A percentile compares a stretch with the other conserved stretches of the same genome.
phyloP scores from a whole-genome alignment of 2,888 invertebrate genomes.

The Cryptus viduatorius region DNA sequence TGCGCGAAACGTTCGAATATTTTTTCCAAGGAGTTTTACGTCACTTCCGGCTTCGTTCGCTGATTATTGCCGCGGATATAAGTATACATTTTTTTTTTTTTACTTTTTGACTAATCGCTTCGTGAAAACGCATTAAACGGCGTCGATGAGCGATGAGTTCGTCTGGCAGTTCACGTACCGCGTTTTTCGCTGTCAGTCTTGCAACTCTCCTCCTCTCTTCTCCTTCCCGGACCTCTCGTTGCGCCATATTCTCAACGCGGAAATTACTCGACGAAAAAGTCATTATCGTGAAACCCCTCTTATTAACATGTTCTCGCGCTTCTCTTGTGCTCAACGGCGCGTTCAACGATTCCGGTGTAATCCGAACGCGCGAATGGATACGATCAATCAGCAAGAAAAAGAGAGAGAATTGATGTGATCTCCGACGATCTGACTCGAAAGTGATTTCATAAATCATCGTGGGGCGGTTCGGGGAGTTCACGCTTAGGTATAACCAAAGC shows the following conservation, averaged over 20 bases:
- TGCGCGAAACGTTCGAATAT: slow-evolving; percentile 12
- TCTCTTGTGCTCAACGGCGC: neutral
- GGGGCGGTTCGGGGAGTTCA: slow-evolving; percentile 33
- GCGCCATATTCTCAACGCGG: slow-evolving; percentile 35
- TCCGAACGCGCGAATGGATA: slow-evolving; percentile 62
- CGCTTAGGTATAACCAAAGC: slow-evolving; percentile 39
- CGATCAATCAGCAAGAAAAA: slow-evolving; percentile 62
- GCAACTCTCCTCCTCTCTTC: neutral
- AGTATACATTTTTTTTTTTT: neutral
- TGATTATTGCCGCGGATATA: slow-evolving; percentile 4
- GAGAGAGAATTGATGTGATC: slow-evolving; percentile 48
- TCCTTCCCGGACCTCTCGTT: neutral
- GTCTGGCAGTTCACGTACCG: slow-evolving; percentile 14
- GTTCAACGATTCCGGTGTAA: slow-evolving; percentile 55
- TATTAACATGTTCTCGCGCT: slow-evolving; percentile 60
- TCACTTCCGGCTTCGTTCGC: slow-evolving; percentile 26
- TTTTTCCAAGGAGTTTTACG: neutral
- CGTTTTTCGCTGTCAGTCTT: slow-evolving; percentile 18
- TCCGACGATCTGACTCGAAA: slow-evolving; percentile 62
- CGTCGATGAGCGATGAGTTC: slow-evolving; percentile 55
- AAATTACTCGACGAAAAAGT: slow-evolving; percentile 46
- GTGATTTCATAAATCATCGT: slow-evolving; percentile 69
- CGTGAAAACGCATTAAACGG: slow-evolving; percentile 55
- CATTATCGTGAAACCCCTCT: slow-evolving; percentile 59
- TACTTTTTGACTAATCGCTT: slow-evolving; percentile 55